Evolutionary conservation across 2,797 vertebrate species (phyloP).

Genomic region (Hippocampus kuda): DNA sequence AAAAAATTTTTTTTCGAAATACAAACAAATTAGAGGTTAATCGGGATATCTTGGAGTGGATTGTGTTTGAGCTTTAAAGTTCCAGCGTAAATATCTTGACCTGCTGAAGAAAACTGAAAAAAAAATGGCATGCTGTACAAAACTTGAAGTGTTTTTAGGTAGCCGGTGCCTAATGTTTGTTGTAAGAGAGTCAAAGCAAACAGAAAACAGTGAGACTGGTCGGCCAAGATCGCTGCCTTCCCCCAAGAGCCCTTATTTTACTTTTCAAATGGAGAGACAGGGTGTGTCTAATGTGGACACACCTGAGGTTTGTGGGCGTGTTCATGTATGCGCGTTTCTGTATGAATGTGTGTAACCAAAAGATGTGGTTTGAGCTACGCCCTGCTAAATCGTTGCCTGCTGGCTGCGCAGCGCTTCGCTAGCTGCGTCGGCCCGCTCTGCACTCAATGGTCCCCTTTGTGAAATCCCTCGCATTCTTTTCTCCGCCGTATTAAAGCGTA

Average conservation of each 20-base stretch:
- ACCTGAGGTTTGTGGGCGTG: constrained; percentile 57
- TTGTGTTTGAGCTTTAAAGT: background rate
- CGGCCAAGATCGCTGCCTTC: constrained; percentile 20
- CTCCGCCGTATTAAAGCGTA: constrained; percentile 39
- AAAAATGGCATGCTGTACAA: background rate
- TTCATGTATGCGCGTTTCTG: constrained; percentile 27
- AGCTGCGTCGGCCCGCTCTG: constrained; percentile 46
- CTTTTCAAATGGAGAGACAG: constrained; percentile 45
- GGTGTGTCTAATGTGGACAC: constrained; percentile 58
- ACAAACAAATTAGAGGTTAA: background rate
- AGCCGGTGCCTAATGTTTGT: constrained; percentile 24
- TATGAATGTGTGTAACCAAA: constrained; percentile 36
- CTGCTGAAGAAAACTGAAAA: background rate
- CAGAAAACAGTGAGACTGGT: constrained; percentile 26
- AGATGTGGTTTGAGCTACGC: constrained; percentile 65
- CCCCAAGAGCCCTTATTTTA: constrained; percentile 39
- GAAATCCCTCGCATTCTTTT: constrained; percentile 61
- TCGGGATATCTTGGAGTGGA: background rate
- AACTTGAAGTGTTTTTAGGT: background rate
- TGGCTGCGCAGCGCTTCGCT: constrained; percentile 59
- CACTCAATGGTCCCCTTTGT: constrained; percentile 62
- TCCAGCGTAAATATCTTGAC: background rate
- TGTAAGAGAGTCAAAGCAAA: constrained; percentile 28
- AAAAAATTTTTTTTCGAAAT: no score
- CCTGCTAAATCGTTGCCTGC: constrained; percentile 66